phyloP scores from a whole-genome alignment of 2,888 invertebrate genomes.

The Drosophila anomalipes region DNA sequence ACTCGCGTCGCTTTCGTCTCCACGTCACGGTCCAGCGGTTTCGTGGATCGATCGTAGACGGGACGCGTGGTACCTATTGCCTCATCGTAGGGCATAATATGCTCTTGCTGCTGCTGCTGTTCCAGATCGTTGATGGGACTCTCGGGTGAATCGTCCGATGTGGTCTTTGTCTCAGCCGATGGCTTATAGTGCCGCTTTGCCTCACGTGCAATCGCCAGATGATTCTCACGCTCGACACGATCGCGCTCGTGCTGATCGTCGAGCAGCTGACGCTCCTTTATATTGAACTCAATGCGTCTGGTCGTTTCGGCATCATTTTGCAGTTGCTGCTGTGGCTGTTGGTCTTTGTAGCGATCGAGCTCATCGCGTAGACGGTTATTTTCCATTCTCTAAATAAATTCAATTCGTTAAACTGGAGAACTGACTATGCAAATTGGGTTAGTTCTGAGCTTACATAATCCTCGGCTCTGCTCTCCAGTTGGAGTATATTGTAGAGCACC shows the following conservation, averaged over 20 bases:
- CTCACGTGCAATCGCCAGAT: slow-evolving; percentile 86
- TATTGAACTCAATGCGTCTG: slow-evolving; percentile 86
- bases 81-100: slow-evolving; percentile 12
- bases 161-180: slow-evolving; percentile 66
- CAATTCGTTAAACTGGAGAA: not conserved
- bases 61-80: slow-evolving; percentile 80
- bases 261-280: slow-evolving; percentile 85
- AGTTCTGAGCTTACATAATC: slow-evolving; percentile 86
- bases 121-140: slow-evolving; percentile 3
- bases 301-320: slow-evolving; percentile 81
- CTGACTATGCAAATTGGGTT: not conserved
- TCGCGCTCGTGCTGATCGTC: slow-evolving; percentile 86
- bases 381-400: slow-evolving; percentile 86
- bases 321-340: slow-evolving; percentile 84
- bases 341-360: slow-evolving; percentile 87
- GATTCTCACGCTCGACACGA: slow-evolving; percentile 86
- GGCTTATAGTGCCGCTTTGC: slow-evolving; percentile 83
- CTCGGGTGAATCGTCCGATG: slow-evolving; percentile 3
- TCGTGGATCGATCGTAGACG: slow-evolving; percentile 88
- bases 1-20: slow-evolving; percentile 80
- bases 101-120: no score
- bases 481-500: slow-evolving; percentile 87
- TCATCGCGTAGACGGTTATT: slow-evolving; percentile 87
- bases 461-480: slow-evolving; percentile 87
- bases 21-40: slow-evolving; percentile 85